A percentile compares a stretch with the other conserved stretches of the same genome.
Conservation (phyloP, 2,797 vertebrate genomes). For the Rhinella marina region DNA sequence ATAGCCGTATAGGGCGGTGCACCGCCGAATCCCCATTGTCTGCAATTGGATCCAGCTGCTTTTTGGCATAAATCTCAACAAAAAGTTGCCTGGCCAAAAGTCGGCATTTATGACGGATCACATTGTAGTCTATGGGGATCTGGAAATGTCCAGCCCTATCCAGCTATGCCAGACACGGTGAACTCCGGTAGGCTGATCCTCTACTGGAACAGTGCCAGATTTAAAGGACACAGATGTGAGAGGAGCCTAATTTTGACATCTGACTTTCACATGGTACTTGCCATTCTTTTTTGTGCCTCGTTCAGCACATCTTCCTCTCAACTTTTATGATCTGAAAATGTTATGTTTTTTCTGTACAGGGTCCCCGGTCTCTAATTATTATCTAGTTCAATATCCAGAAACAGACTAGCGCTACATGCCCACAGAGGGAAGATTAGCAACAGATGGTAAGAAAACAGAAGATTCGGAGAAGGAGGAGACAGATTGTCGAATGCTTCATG, state of each 20-base stretch:
- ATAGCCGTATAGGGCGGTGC: too few species aligned
- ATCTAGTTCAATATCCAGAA: slow-evolving; percentile 48
- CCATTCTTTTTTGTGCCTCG: neutral
- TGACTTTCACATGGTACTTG: neutral
- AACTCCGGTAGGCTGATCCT: too few species aligned
- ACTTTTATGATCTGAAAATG: neutral
- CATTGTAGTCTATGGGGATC: too few species aligned
- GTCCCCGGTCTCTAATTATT: slow-evolving; percentile 55
- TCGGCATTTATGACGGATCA: too few species aligned
- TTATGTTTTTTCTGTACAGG: slow-evolving; percentile 1
- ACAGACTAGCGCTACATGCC: slow-evolving; percentile 23
- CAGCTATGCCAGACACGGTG: too few species aligned
- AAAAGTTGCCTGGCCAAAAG: too few species aligned
- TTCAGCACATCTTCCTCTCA: neutral
- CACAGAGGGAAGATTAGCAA: slow-evolving; percentile 51
- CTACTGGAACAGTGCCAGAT: too few species aligned
- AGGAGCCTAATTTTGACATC: neutral
- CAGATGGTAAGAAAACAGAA: slow-evolving; percentile 52
- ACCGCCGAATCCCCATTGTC: too few species aligned
- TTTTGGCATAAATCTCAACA: too few species aligned
- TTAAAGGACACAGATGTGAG: too few species aligned
- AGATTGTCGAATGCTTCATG: slow-evolving; percentile 62
- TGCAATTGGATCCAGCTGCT: too few species aligned
- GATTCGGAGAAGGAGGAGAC: slow-evolving; percentile 44
- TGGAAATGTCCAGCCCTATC: too few species aligned